phyloP scores from a whole-genome alignment of 2,797 vertebrate genomes.

The Hafferia zeledoni region DNA sequence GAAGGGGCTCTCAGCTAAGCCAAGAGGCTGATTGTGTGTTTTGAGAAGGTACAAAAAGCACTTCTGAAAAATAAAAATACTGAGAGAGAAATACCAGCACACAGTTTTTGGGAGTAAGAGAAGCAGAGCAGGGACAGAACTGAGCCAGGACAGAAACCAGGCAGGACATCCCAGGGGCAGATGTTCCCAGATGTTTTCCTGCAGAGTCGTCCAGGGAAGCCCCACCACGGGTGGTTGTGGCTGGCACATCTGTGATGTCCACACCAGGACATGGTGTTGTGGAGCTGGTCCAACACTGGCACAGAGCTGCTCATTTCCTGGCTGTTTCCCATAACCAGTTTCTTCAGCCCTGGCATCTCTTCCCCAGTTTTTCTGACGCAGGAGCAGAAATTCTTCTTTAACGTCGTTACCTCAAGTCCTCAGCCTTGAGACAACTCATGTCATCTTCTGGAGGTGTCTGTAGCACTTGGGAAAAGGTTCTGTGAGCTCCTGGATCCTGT shows the following conservation, averaged over 20 bases:
- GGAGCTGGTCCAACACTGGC: not conserved
- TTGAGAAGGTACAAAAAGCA: not conserved
- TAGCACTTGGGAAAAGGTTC: not conserved
- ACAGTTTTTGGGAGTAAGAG: not conserved
- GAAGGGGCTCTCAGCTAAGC: not conserved
- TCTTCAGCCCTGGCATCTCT: not conserved
- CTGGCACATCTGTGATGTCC: not conserved
- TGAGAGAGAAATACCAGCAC: not conserved
- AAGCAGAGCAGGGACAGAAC: not conserved
- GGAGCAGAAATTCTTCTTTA: not conserved
- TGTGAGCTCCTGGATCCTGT: not conserved
- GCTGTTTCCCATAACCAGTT: not conserved
- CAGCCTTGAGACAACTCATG: rapidly evolving
- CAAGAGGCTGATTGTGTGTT: not conserved
- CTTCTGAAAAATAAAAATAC: not conserved
- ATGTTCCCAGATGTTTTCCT: not conserved
- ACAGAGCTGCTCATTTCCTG: not conserved
- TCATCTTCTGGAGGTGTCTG: not conserved
- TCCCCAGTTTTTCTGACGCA: not conserved
- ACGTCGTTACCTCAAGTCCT: not conserved
- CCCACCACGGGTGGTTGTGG: rapidly evolving
- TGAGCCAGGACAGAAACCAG: not conserved
- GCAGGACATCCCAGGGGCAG: not conserved
- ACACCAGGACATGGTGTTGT: rapidly evolving
- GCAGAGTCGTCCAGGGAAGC: not conserved